Conservation (phyloP, 2,797 vertebrate genomes). For the Buphagus erythrorhynchus region DNA sequence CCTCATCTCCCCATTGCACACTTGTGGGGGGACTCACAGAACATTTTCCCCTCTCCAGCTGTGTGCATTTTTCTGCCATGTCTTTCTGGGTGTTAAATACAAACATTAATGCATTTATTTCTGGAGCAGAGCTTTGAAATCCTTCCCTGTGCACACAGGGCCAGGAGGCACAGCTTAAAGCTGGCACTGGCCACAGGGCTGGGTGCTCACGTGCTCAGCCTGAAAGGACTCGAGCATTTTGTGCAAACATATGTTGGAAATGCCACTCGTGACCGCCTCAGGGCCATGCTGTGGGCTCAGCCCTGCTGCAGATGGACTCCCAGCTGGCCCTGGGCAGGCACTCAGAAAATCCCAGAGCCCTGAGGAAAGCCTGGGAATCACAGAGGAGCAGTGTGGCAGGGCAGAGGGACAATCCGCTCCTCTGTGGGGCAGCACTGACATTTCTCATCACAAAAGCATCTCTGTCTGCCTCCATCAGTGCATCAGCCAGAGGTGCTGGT, state of each 20-base stretch:
- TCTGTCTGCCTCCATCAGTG: not conserved
- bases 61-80: accelerated
- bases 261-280: accelerated
- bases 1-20: accelerated
- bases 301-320: not conserved
- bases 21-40: not conserved
- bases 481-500: accelerated
- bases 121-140: not conserved
- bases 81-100: not conserved
- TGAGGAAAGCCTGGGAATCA: not conserved
- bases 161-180: not conserved
- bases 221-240: not conserved
- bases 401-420: not conserved
- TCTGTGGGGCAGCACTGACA: not conserved
- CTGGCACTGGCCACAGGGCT: not conserved
- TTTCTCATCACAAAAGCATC: not conserved
- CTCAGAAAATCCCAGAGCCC: not conserved
- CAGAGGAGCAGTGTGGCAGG: accelerated
- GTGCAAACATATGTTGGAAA: not conserved
- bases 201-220: not conserved
- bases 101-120: not conserved
- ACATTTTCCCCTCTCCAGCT: not conserved
- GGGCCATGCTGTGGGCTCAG: not conserved
- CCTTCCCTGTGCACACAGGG: not conserved
- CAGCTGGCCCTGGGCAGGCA: not conserved